phyloP scores from a whole-genome alignment of 2,888 invertebrate genomes.

The Stegophylla sp. region DNA sequence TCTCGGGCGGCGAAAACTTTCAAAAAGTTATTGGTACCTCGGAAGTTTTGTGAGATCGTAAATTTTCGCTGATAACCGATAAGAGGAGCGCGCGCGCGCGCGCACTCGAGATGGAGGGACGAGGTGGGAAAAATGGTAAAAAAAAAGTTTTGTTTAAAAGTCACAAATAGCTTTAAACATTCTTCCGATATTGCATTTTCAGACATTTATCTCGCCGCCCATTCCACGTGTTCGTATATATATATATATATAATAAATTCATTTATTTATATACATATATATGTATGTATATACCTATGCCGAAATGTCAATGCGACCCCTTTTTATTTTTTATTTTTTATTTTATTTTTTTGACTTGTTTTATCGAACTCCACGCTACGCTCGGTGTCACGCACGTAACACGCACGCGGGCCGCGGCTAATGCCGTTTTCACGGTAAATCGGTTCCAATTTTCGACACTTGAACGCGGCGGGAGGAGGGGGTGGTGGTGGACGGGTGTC shows the following conservation, averaged over 20 bases:
- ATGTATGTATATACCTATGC: neutral
- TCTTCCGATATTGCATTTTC: slow-evolving; percentile 48
- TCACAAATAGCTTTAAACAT: slow-evolving; percentile 54
- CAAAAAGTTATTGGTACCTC: slow-evolving; percentile 47
- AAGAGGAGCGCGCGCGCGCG: too few species aligned
- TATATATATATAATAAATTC: too few species aligned
- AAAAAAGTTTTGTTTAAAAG: slow-evolving; percentile 51
- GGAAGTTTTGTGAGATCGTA: slow-evolving; percentile 47
- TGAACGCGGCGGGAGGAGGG: too few species aligned
- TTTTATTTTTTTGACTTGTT: slow-evolving; percentile 23
- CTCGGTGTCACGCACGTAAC: too few species aligned
- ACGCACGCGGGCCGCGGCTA: neutral
- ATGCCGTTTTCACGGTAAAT: slow-evolving; percentile 34
- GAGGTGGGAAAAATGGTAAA: neutral
- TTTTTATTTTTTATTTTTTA: too few species aligned
- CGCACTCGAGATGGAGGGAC: too few species aligned
- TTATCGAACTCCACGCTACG: slow-evolving; percentile 11
- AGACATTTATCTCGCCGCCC: slow-evolving; percentile 46
- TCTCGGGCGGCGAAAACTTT: slow-evolving; percentile 44
- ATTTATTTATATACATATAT: too few species aligned
- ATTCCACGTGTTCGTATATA: neutral
- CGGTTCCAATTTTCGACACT: slow-evolving; percentile 40
- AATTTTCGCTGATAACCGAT: slow-evolving; percentile 49
- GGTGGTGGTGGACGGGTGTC: too few species aligned
- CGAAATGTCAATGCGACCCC: neutral